These are phyloP conservation scores for Tribolium madens DNA, from an alignment of 1,140 invertebrate genomes.

Conservation along the genomic window DNA sequence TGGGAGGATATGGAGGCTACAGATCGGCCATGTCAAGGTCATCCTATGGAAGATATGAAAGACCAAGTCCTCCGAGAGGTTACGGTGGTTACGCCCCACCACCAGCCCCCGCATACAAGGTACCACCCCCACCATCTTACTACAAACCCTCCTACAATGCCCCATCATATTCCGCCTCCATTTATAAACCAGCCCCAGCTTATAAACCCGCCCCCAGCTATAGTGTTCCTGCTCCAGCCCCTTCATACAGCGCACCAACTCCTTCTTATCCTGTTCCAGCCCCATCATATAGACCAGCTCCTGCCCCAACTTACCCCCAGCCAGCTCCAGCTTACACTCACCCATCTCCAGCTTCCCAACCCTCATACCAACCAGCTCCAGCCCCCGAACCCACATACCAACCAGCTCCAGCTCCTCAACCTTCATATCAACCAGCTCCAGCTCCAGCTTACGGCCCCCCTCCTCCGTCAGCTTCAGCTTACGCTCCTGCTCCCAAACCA, in stretches of 20 bases:
- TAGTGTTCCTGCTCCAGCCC: conserved; percentile 48
- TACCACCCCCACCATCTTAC: conserved; percentile 14
- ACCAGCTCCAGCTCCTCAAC: neutral
- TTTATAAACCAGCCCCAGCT: conserved; percentile 35
- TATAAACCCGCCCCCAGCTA: conserved; percentile 45
- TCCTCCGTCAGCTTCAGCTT: conserved; percentile 37
- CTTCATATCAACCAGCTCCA: conserved; percentile 34
- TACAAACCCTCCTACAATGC: conserved; percentile 37
- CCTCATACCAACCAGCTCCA: conserved; percentile 40
- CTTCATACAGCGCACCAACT: conserved; percentile 20
- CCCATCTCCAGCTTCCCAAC: conserved; percentile 40
- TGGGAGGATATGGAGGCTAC: conserved; percentile 41
- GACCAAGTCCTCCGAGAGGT: conserved; percentile 5
- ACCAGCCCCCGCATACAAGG: conserved; percentile 47
- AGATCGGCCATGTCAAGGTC: neutral
- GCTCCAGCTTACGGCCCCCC: too few relatives aligned
- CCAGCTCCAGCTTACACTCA: conserved; percentile 48
- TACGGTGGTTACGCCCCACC: conserved; percentile 36
- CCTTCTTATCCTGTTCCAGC: conserved; percentile 38
- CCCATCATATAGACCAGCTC: neutral
- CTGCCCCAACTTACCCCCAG: conserved; percentile 42
- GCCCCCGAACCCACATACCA: conserved; percentile 13
- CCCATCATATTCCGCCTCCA: conserved; percentile 9
- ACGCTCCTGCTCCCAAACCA: conserved; percentile 21
- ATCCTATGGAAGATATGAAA: conserved; percentile 18